Percentiles rank a stretch among this genome's conserved stretches.
Evolutionary conservation across 2,113 vertebrate genomes (phyloP).

Genomic region (Aegithalos caudatus): DNA sequence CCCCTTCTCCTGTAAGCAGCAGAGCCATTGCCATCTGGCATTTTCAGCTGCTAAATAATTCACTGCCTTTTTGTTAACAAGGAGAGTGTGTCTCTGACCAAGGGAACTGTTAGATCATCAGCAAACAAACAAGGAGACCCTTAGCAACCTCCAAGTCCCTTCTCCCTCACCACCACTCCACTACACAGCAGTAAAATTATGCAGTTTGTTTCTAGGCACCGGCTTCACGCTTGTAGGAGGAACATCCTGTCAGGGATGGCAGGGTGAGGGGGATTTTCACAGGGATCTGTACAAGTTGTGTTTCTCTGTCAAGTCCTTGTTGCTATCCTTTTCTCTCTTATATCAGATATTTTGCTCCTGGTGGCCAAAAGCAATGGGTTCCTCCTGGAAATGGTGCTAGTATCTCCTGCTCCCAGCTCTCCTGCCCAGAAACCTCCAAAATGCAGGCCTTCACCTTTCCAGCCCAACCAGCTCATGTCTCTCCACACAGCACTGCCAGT

Average conservation of each 20-base stretch:
- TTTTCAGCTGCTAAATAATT: constrained; percentile 58
- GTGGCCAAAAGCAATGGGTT: background rate
- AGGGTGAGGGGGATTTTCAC: background rate
- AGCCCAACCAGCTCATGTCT: background rate
- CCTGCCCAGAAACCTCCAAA: background rate
- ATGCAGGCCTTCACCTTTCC: background rate
- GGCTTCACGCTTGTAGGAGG: background rate
- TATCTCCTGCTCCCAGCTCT: background rate
- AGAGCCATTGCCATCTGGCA: constrained; percentile 39
- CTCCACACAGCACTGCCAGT: background rate
- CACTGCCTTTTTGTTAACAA: constrained; percentile 51
- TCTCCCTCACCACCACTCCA: background rate
- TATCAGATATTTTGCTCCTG: background rate
- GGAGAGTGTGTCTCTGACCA: background rate
- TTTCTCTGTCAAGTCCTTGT: background rate
- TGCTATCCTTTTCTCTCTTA: background rate
- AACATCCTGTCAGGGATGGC: background rate
- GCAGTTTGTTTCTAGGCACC: background rate
- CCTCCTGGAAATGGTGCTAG: background rate
- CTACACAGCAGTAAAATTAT: background rate
- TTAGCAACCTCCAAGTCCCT: background rate
- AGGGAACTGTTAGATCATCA: background rate
- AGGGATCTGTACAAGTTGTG: background rate
- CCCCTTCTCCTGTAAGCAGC: background rate
- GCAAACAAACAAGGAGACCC: constrained; percentile 14